Conservation (phyloP, 2,797 vertebrate genomes). For the Pogoniulus pusillus region DNA sequence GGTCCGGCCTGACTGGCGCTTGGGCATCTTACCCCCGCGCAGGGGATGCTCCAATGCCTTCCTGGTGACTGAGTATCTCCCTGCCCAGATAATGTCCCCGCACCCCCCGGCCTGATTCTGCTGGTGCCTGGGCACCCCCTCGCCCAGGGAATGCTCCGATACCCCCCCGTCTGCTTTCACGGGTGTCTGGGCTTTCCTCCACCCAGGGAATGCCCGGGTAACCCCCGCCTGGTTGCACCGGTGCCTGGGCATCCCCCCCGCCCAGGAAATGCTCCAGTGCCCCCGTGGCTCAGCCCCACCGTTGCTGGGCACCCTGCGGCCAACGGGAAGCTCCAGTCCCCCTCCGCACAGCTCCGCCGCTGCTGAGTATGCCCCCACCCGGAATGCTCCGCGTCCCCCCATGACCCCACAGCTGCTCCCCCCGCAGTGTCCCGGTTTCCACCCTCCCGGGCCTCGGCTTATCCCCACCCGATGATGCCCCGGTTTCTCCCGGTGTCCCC, state of each 20-base stretch:
- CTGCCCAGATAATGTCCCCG: too few relatives aligned
- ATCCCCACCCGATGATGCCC: neutral
- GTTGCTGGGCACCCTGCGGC: neutral
- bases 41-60: neutral
- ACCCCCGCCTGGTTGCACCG: rapidly evolving
- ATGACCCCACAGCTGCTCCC: neutral
- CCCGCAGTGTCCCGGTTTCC: neutral
- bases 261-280: neutral
- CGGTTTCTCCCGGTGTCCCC: neutral
- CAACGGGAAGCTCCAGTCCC: neutral
- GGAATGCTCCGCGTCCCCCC: neutral
- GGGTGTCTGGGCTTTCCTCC: neutral
- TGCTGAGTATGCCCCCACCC: neutral
- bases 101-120: neutral
- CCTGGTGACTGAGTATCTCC: neutral
- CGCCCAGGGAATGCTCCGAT: neutral
- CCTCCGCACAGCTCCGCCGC: rapidly evolving
- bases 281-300: rapidly evolving
- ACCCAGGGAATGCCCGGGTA: too few relatives aligned
- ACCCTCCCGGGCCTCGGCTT: neutral
- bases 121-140: neutral
- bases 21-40: neutral
- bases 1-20: rapidly evolving
- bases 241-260: neutral
- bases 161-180: too few relatives aligned